Percentiles rank a stretch among this genome's conserved stretches.
Conservation (phyloP, 2,113 vertebrate species). For the Elachura formosa region DNA sequence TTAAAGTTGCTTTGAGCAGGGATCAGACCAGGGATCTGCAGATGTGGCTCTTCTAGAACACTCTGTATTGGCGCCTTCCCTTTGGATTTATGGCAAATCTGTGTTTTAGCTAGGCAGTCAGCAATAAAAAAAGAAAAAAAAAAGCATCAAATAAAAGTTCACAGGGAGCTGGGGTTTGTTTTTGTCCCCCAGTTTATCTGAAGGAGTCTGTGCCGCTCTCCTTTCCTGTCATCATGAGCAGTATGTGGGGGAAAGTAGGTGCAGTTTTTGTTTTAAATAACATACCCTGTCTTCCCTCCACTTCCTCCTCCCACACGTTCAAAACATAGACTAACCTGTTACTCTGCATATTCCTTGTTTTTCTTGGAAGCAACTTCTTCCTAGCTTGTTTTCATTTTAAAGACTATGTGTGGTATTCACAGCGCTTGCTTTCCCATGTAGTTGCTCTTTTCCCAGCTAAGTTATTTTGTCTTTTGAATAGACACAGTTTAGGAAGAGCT, state of each 20-base stretch:
- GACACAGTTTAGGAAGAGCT: not conserved
- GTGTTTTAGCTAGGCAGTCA: not conserved
- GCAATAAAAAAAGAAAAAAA: not conserved
- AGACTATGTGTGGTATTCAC: not conserved
- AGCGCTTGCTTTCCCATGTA: not conserved
- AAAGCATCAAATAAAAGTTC: not conserved
- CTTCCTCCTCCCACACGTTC: constrained; percentile 48
- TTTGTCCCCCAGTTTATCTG: not conserved
- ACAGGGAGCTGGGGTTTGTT: not conserved
- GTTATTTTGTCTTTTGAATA: not conserved
- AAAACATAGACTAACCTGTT: constrained; percentile 60
- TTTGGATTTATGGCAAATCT: not conserved
- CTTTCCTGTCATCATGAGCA: not conserved
- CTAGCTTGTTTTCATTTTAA: constrained; percentile 36
- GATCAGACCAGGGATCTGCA: not conserved
- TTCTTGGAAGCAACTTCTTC: constrained; percentile 50
- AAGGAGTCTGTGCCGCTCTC: not conserved
- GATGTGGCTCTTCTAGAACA: not conserved
- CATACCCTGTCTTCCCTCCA: not conserved
- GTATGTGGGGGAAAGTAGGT: not conserved
- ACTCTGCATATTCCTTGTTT: constrained; percentile 37
- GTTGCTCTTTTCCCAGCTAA: constrained; percentile 13
- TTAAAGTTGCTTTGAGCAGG: not conserved
- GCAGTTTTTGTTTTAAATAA: constrained; percentile 25
- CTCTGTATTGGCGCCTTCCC: not conserved